These are phyloP conservation scores for Paracanthobrama guichenoti DNA, from an alignment of 2,113 vertebrate species.

Conservation along the genomic window DNA sequence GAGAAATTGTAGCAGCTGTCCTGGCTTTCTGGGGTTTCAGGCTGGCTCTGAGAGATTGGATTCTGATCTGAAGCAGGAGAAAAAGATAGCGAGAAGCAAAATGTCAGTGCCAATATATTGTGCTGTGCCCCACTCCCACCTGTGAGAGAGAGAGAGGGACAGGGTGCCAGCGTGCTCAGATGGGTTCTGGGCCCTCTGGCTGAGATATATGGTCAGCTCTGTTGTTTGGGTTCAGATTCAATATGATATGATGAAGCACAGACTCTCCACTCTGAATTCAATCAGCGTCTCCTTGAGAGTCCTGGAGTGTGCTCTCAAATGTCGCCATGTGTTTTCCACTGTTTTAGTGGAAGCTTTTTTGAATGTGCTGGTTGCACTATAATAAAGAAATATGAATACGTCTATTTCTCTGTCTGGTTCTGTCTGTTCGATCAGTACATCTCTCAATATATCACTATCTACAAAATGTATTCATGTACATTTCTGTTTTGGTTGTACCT, in stretches of 20 bases:
- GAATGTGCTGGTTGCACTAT: background rate
- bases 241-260: conserved; percentile 23
- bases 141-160: background rate
- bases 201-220: conserved; percentile 33
- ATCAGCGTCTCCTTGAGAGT: conserved; percentile 28
- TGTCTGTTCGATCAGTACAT: background rate
- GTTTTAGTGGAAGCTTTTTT: conserved; percentile 7
- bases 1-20: background rate
- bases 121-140: background rate
- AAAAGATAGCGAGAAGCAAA: background rate
- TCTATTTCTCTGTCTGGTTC: background rate
- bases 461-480: background rate
- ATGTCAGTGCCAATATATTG: conserved; percentile 17
- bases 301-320: conserved; percentile 29
- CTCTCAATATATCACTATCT: background rate
- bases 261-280: conserved; percentile 25
- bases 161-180: background rate
- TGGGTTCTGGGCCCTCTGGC: background rate
- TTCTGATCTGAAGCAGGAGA: conserved; percentile 17
- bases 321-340: conserved; percentile 11
- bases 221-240: conserved; percentile 21
- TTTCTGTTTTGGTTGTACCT: background rate
- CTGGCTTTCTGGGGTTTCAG: conserved; percentile 8
- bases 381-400: background rate
- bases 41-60: conserved; percentile 5